Evolutionary conservation across 1,140 invertebrate species (phyloP).

Genomic region (Drosophila bipectinata): DNA sequence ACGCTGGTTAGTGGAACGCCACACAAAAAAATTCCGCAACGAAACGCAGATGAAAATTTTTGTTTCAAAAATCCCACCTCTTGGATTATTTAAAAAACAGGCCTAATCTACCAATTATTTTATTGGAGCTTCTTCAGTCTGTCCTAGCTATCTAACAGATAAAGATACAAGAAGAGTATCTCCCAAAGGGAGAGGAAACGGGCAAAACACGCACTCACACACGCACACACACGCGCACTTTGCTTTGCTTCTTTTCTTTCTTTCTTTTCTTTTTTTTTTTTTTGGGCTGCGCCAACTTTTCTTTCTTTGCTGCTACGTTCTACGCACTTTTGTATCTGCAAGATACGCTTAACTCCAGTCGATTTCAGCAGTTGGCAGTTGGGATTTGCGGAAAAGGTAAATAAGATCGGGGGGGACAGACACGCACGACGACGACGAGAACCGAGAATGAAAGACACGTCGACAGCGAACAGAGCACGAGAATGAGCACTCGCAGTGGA

Average conservation of each 20-base stretch:
- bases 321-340: constrained; percentile 32
- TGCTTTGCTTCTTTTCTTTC: constrained; percentile 58
- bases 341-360: constrained; percentile 40
- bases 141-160: constrained; percentile 10
- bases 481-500: constrained; percentile 1
- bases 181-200: constrained; percentile 16
- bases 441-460: constrained; percentile 53
- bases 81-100: constrained; percentile 15
- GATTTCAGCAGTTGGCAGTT: constrained; percentile 47
- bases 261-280: constrained; percentile 39
- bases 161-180: constrained; percentile 17
- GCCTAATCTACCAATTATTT: constrained; percentile 28
- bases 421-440: constrained; percentile 54
- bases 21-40: constrained; percentile 79
- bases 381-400: constrained; percentile 33
- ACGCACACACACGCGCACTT: constrained; percentile 61
- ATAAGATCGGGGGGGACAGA: constrained; percentile 32
- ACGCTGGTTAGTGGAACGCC: constrained; percentile 64
- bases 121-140: constrained; percentile 9
- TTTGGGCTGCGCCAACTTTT: constrained; percentile 70
- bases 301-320: constrained; percentile 34
- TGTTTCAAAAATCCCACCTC: constrained; percentile 1
- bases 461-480: constrained; percentile 57
- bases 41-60: constrained; percentile 45
- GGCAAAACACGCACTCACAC: constrained; percentile 49